Base-by-base conservation (phyloP, 2,797 vertebrate genomes). In the Kryptolebias ocellatus region DNA sequence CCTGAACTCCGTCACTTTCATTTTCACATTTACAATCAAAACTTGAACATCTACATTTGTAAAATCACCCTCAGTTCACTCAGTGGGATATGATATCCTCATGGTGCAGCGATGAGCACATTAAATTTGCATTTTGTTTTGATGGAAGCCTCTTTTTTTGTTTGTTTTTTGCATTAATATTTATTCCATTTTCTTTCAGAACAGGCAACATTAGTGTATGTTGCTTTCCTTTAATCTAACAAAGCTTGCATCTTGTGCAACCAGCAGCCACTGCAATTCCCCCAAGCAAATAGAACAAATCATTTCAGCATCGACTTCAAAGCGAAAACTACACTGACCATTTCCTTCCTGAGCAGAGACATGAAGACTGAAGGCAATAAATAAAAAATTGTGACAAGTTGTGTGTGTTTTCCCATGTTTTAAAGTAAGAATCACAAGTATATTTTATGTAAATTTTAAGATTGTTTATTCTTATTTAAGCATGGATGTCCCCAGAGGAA, bases 291-390 rank as follows among this genome's bases (percentile, higher is more conserved):
- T 67, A 81, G 84, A 79, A 89, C 85, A 85, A 80, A 89, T 86
- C 56, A 87, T 90, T 89, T 87, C 73, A 69, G 70, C 66, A 57
- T 44, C 45, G 72, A 91, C 90, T 90, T 93, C 92, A 92, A 93
- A 93, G 90, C 57, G 69, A 42, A 78, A 84, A 85, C 56, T 37
- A 63, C 64, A 44, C 71, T 88, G 88, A 86, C 87, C 87, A 67
- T 83, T 87, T 88, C 77, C 78, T 64, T 62, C 58, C 76, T 70
- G 70, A 83, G 67, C 60, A 62, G 72, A 84, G 75, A 70, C 64
- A 72, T 60, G 53, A 66, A 51, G 53, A 49, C 64, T 67, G 64
- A 83, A 71, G 49, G 49, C 18, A 18, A 87, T 70, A 83, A 81
- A 80, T 80, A 82, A 82, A 83, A 78, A 79, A 81, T 47, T 61